Evolutionary conservation across 2,797 vertebrate species (phyloP), one percentile per base, ranked within the genome.

Genomic region (Yasuhikotakia modesta): DNA sequence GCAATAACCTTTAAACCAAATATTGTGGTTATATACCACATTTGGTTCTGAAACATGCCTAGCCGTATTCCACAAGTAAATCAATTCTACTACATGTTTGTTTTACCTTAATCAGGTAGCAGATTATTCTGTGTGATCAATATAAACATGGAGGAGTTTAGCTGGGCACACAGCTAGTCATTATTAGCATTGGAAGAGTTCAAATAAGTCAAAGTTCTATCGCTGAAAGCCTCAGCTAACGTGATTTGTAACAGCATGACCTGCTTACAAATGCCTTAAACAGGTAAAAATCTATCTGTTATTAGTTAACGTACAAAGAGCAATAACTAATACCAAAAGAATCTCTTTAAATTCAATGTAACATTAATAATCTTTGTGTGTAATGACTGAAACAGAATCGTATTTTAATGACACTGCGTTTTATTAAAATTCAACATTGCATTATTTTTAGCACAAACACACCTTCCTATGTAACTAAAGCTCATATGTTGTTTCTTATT

Each of bases 181-280:
- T 77, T 69, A 61, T 27, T 17, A 19, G 3, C 46, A 61, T 53
- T 11, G 39, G 19, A 69, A 70, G 14, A 68, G n/a, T 48, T 60
- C 19, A 58, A 48, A 60, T 50, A 77, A 60, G 43, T 27, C 53
- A 77, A n/a, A n/a, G n/a, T n/a, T n/a, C n/a, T n/a, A 53, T 30
- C 46, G 45, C 19, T 22, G n/a, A 60, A 68, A 24, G 8, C 65
- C 24, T 53, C 43, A 1, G 7, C 21, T n/a, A 24, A 14, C 13
- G 21, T 68, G 57, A 70, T 70, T 53, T 45, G 63, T 21, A 53
- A 27, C 32, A 35, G 21, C 43, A 63, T 19, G 24, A 39, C 22
- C 66, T 27, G 46, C 10, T 61, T 70, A 30, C 67, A 61, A n/a
- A 77, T 52, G 66, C 13, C 43, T 50, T 35, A 2, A 69, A 45